phyloP scores from a whole-genome alignment of 2,888 invertebrate genomes.

The Dioctria linearis region DNA sequence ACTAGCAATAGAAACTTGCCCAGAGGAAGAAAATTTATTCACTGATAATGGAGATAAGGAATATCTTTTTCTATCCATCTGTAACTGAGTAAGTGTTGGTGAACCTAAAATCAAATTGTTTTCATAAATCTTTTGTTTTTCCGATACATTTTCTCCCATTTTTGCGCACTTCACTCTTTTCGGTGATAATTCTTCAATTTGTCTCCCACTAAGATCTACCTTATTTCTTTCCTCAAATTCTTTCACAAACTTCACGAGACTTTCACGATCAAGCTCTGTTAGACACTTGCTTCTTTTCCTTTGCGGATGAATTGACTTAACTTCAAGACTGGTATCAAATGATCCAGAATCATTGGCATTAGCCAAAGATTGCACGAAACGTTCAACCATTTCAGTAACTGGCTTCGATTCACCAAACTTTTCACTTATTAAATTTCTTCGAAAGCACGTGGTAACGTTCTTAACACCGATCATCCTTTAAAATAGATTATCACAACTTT shows the following conservation, averaged over 20 bases:
- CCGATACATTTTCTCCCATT: slow-evolving; percentile 16
- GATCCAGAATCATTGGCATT: slow-evolving; percentile 69
- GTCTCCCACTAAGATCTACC: neutral
- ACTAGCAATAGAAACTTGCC: slow-evolving; percentile 16
- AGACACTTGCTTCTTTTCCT: slow-evolving; percentile 66
- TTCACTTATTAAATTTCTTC: slow-evolving; percentile 31
- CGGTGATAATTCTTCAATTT: slow-evolving; percentile 9
- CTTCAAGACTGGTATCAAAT: slow-evolving; percentile 70
- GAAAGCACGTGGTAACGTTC: neutral
- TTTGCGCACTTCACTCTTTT: slow-evolving; percentile 13
- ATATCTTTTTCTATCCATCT: neutral
- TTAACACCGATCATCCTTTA: slow-evolving; percentile 42
- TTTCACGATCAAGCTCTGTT: slow-evolving; percentile 68
- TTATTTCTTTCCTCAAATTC: slow-evolving; percentile 64
- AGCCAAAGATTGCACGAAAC: slow-evolving; percentile 68
- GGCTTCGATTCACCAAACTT: slow-evolving; percentile 34
- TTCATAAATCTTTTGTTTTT: slow-evolving; percentile 41
- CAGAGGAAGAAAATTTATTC: slow-evolving; percentile 37
- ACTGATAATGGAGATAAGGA: neutral
- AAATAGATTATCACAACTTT: slow-evolving; percentile 40
- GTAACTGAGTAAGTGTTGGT: neutral
- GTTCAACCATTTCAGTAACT: slow-evolving; percentile 65
- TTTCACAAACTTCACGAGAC: slow-evolving; percentile 65
- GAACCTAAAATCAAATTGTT: slow-evolving; percentile 10
- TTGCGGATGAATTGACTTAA: slow-evolving; percentile 65